phyloP scores from a whole-genome alignment of 1,140 invertebrate species.

The Lasaia peninsularis region DNA sequence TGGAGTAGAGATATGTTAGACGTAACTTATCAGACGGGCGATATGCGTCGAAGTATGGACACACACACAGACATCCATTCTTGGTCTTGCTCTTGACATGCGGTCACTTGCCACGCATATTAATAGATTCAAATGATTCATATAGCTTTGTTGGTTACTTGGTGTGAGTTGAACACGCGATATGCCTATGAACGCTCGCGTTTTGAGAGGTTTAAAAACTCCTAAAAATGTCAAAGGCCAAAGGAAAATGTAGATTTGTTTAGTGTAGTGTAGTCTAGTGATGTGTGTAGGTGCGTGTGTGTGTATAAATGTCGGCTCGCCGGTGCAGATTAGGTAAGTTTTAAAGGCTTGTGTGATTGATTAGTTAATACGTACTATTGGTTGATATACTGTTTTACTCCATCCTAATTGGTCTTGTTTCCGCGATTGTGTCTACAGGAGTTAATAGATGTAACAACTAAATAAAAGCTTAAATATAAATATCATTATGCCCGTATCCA shows the following conservation, averaged over 20 bases:
- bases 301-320: constrained; percentile 36
- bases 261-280: constrained; percentile 16
- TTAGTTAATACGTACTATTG: too few species aligned
- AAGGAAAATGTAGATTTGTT: constrained; percentile 28
- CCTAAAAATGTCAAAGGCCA: constrained; percentile 30
- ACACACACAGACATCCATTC: constrained; percentile 38
- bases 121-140: constrained; percentile 71
- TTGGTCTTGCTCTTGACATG: constrained; percentile 69
- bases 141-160: constrained; percentile 49
- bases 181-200: constrained; percentile 52
- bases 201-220: constrained; percentile 34
- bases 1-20: constrained; percentile 7
- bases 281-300: constrained; percentile 32
- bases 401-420: too few species aligned
- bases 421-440: too few species aligned
- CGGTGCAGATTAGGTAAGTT: constrained; percentile 34
- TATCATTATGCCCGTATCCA: too few species aligned
- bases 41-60: constrained; percentile 7
- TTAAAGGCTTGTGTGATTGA: background rate
- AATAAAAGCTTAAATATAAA: too few species aligned
- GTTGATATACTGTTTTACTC: too few species aligned
- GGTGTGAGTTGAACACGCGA: constrained; percentile 53
- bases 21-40: constrained; percentile 13
- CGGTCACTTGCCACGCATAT: constrained; percentile 72
- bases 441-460: too few species aligned